Base-by-base conservation (phyloP, 2,888 invertebrate species). In the Amphipyra berbera region DNA sequence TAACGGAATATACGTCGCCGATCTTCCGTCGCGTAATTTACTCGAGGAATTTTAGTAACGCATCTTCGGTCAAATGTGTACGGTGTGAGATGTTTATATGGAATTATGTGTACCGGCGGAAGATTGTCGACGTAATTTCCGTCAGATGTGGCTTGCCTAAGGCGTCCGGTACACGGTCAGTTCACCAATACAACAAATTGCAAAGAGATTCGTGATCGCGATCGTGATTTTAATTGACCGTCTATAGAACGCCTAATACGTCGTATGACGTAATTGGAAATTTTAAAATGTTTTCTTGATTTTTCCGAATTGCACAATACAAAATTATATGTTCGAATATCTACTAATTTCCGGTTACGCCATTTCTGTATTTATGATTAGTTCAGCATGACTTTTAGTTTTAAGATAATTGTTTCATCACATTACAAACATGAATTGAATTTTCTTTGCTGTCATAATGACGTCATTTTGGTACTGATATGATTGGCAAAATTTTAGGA, bases 381-480 rank as follows among this genome's bases (percentile, higher is more conserved):
- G 37, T 8, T 45, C 44, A 70, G 70, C 70, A 71, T 71, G 70
- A 74, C 27, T 50, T 56, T 45, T 61, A 60, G 15, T 35, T 60
- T 44, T 59, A 14, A 21, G 30, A 13, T 48, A 13, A 12, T 38
- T 10, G 21, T 21, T 49, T 42, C 54, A 46, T 44, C 30, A 33
- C 38, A 40, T 47, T 37, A 38, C 42, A 54, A 42, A 42, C 30
- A 50, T 37, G 3, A 14, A 45, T 37, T 44, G 12, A 67, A 21
- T 21, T 12, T 14, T 41, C 9, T 9, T 21, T 35, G n/a, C 54
- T 61, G 57, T 12, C 30, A 57, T 12, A 49, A 53, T 71, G 71
- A 75, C 55, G 58, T 75, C 76, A 71, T 55, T 57, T 57, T 53
- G 14, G 6, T 33, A 3, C 33, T 9, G 38, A 30, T 10, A 46